These are phyloP conservation scores for Sapajus apella DNA, from an alignment of 2,113 vertebrate species.

Conservation along the genomic window DNA sequence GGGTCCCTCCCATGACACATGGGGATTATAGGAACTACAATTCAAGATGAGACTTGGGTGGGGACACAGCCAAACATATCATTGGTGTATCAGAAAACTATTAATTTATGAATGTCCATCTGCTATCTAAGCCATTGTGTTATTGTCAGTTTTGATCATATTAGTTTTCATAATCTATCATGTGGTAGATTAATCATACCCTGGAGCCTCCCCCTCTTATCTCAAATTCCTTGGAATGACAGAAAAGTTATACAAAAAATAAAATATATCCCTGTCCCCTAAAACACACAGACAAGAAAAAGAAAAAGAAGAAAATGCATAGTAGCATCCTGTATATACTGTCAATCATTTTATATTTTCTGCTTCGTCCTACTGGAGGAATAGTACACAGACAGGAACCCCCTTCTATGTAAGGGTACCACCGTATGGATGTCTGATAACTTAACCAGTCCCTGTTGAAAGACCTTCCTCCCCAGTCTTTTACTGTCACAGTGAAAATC, in stretches of 20 bases:
- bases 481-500: background rate
- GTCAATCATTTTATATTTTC: background rate
- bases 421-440: background rate
- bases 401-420: background rate
- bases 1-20: no score
- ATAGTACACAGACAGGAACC: background rate
- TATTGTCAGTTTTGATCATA: background rate
- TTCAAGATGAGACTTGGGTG: no score
- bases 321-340: background rate
- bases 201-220: background rate
- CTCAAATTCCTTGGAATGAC: background rate
- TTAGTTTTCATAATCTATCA: background rate
- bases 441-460: background rate
- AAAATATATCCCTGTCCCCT: background rate
- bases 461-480: background rate
- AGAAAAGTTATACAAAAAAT: background rate
- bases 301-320: background rate
- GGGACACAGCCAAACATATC: no score
- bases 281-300: no score
- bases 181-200: background rate
- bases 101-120: background rate
- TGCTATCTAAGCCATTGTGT: conserved; percentile 7
- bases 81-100: background rate
- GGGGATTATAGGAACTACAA: no score
- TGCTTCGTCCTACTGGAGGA: background rate